Evolutionary conservation across 2,113 vertebrate genomes (phyloP).

Genomic region (Rafetus swinhoei): DNA sequence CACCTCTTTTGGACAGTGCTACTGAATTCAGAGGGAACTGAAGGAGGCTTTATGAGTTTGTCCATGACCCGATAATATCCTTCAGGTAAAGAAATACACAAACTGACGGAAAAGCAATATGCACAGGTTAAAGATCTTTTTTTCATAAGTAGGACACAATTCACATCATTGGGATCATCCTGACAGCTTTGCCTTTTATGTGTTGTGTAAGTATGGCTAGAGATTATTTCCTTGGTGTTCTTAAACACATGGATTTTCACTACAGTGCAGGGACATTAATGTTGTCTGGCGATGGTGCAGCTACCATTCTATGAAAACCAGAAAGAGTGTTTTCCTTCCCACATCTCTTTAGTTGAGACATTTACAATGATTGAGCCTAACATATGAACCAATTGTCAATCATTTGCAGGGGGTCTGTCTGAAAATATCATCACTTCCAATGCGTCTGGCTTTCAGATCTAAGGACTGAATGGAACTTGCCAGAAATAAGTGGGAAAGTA

Average conservation of each 20-base stretch:
- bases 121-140: background rate
- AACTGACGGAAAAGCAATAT: background rate
- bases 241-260: constrained; percentile 13
- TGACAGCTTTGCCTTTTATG: background rate
- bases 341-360: constrained; percentile 20
- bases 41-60: background rate
- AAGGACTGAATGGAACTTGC: background rate
- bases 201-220: background rate
- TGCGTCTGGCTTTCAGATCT: background rate
- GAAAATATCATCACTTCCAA: constrained; percentile 38
- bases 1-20: background rate
- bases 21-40: background rate
- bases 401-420: background rate
- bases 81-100: constrained; percentile 5
- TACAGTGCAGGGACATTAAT: constrained; percentile 18
- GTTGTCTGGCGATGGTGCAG: constrained; percentile 42
- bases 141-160: constrained; percentile 16
- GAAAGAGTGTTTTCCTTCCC: constrained; percentile 22
- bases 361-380: constrained; percentile 5
- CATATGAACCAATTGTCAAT: constrained; percentile 68
- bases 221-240: constrained; percentile 24
- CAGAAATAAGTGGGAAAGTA: background rate
- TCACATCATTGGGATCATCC: background rate
- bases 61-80: background rate
- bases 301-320: constrained; percentile 33